Evolutionary conservation across 2,888 invertebrate species (phyloP), one percentile per base, ranked within the genome.

Genomic region (Arge pagana): DNA sequence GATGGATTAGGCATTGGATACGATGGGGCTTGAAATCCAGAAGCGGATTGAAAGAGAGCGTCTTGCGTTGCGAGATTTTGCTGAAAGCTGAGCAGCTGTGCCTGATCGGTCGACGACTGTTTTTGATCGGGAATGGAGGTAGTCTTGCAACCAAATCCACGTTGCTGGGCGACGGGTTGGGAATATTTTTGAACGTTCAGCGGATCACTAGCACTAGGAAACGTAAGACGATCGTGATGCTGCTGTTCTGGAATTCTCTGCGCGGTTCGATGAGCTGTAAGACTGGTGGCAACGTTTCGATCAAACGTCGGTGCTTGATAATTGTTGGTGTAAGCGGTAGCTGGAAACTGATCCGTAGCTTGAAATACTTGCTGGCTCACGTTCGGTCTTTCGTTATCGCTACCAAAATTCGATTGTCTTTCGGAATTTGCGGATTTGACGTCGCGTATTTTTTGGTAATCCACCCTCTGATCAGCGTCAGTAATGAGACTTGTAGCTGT

Each of bases 1-100:
- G 62, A 54, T 3, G 74, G 57, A 37, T 70, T 72, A 3, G 74
- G 62, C 66, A 76, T 66, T 3, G 72, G 59, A 49, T 75, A 76
- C 1, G 73, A 64, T 3, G 74, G 64, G 3, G 72, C 63, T 48
- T 75, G 69, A 26, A 75, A 76, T 13, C 74, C 65, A 35, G 65
- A 57, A 11, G 60, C 55, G n/a, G 63, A 54, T 23, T 72, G 70
- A 48, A 75, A 76, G 4, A 75, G 65, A 10, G 68, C 63, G 42
- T 73, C 73, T 45, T 73, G 73, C 0, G 65, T 58, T 8, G 52
- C n/a, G 23, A 73, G 39, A 39, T 72, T 73, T 40, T 72, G 73
- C 33, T 72, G 73, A 53, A 72, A 73, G 39, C 61, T 62, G 48
- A 72, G 40, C 5, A 73, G 50, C 35, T 69, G 70, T 19, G 45